Evolutionary conservation across 2,888 invertebrate genomes (phyloP).

Genomic region (Tryphoninae sp.): DNA sequence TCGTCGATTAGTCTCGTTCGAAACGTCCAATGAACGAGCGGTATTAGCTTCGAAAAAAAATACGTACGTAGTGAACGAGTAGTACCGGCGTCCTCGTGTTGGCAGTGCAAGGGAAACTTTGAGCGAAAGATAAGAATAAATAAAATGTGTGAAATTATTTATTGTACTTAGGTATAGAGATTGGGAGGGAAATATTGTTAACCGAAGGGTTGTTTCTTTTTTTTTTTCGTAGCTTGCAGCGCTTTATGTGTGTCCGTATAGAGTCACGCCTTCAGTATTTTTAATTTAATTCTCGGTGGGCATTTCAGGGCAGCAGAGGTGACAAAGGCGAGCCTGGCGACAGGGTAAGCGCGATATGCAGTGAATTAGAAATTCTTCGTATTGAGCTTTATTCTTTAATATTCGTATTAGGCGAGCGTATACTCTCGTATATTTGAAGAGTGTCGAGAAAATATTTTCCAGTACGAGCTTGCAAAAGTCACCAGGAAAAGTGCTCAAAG

Average conservation of each 20-base stretch:
- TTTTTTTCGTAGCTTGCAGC: constrained; percentile 1
- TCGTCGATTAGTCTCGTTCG: not conserved
- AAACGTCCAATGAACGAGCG: constrained; percentile 17
- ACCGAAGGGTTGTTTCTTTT: constrained; percentile 32
- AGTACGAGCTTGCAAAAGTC: too few relatives aligned
- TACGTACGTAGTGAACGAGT: constrained; percentile 49
- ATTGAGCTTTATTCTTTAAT: constrained; percentile 9
- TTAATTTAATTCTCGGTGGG: constrained; percentile 66
- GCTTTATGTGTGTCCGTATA: constrained; percentile 13
- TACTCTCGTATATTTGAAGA: not conserved
- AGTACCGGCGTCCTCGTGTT: constrained; percentile 58
- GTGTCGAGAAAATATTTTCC: too few relatives aligned
- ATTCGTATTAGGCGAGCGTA: constrained; percentile 4
- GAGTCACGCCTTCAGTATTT: constrained; percentile 34
- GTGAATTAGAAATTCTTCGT: constrained; percentile 28
- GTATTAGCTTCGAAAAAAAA: constrained; percentile 20
- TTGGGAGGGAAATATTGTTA: constrained; percentile 9
- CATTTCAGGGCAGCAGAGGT: constrained; percentile 88
- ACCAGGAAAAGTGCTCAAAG: not conserved
- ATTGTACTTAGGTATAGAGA: not conserved
- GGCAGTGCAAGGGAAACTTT: constrained; percentile 66
- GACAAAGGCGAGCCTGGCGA: constrained; percentile 89
- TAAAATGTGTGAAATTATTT: constrained; percentile 7
- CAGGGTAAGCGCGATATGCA: constrained; percentile 84
- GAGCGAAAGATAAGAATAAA: constrained; percentile 1